phyloP scores from a whole-genome alignment of 1,140 invertebrate species.

The Atopsyche davidsoni region DNA sequence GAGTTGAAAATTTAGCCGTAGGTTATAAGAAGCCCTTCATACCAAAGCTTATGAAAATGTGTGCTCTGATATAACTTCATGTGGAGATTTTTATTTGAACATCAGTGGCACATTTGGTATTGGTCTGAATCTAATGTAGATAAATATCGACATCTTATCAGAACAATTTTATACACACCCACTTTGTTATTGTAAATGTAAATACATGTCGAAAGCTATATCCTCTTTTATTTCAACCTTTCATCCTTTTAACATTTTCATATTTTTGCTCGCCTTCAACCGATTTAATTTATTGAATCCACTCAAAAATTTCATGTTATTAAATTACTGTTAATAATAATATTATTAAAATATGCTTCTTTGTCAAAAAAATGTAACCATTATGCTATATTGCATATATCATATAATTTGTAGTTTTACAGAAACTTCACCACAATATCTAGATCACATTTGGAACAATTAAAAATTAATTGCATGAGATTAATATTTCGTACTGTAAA shows the following conservation, averaged over 20 bases:
- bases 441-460: too few species aligned
- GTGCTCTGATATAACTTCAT: slow-evolving; percentile 23
- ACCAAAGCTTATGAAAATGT: slow-evolving; percentile 30
- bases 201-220: slow-evolving; percentile 51
- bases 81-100: slow-evolving; percentile 24
- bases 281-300: too few species aligned
- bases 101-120: slow-evolving; percentile 30
- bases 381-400: too few species aligned
- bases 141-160: slow-evolving; percentile 30
- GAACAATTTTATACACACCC: slow-evolving; percentile 48
- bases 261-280: too few species aligned
- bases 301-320: background rate
- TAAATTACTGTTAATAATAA: background rate
- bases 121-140: slow-evolving; percentile 30
- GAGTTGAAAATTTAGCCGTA: slow-evolving; percentile 29
- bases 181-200: slow-evolving; percentile 53
- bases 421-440: too few species aligned
- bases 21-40: slow-evolving; percentile 29
- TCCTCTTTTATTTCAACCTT: slow-evolving; percentile 13
- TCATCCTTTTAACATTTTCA: too few species aligned
- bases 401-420: too few species aligned
- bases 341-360: background rate
- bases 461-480: too few species aligned
- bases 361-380: too few species aligned
- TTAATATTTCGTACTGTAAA: too few species aligned